Evolutionary conservation across 2,888 invertebrate species (phyloP).

Genomic region (Pinctada fucata): DNA sequence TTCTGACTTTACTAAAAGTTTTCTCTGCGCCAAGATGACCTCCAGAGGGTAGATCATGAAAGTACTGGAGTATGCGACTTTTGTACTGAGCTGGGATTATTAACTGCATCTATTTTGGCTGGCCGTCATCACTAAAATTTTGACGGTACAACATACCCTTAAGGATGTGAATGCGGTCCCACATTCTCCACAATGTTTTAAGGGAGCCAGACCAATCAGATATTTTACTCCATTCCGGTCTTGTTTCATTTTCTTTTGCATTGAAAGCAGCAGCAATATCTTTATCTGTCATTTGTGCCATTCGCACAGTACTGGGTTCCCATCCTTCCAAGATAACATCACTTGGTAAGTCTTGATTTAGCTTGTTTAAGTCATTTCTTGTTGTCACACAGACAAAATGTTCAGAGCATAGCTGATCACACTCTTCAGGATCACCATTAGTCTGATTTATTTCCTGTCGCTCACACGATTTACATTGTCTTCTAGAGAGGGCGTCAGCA

Average conservation of each 20-base stretch:
- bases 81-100: slow-evolving; percentile 11
- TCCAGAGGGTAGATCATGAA: slow-evolving; percentile 24
- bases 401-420: background rate
- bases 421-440: background rate
- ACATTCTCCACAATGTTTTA: slow-evolving; percentile 23
- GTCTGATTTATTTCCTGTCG: slow-evolving; percentile 18
- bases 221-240: slow-evolving; percentile 36
- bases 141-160: slow-evolving; percentile 12
- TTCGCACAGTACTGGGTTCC: background rate
- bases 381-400: background rate
- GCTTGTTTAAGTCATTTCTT: background rate
- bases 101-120: background rate
- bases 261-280: background rate
- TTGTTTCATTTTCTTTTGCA: background rate
- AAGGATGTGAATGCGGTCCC: slow-evolving; percentile 17
- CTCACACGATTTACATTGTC: slow-evolving; percentile 26
- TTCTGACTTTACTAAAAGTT: slow-evolving; percentile 10
- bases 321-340: background rate
- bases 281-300: background rate
- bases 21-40: slow-evolving; percentile 22
- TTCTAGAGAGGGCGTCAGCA: background rate
- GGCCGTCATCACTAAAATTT: slow-evolving; percentile 10
- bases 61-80: slow-evolving; percentile 11
- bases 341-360: background rate
- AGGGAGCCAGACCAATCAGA: slow-evolving; percentile 13